Evolutionary conservation across 2,888 invertebrate species (phyloP).

Genomic region (Drosophila demipolita): DNA sequence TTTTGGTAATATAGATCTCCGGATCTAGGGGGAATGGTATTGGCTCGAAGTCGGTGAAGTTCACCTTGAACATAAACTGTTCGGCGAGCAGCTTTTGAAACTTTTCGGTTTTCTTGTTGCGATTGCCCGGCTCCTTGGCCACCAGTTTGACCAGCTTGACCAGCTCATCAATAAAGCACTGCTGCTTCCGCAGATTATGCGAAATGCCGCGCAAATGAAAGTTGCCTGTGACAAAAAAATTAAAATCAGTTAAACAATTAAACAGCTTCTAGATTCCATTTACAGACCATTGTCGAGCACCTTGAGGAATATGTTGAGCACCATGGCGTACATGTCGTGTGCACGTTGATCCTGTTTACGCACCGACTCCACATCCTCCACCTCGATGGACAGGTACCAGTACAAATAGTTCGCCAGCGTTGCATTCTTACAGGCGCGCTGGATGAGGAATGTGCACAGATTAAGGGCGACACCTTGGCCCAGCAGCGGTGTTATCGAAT

Average conservation of each 20-base stretch:
- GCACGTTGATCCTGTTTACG: conserved; percentile 90
- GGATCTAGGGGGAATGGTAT: conserved; percentile 98
- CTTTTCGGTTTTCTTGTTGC: conserved; percentile 96
- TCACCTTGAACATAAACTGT: conserved; percentile 92
- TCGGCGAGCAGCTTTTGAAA: conserved; percentile 93
- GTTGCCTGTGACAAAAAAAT: conserved; percentile 85
- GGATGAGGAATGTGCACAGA: conserved; percentile 95
- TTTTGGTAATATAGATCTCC: conserved; percentile 93
- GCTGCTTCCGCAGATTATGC: conserved; percentile 92
- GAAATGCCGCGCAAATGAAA: conserved; percentile 90
- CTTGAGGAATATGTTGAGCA: conserved; percentile 94
- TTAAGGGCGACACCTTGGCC: conserved; percentile 87
- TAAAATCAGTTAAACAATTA: not conserved
- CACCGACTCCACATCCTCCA: conserved; percentile 92
- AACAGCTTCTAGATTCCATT: not conserved
- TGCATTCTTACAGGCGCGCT: conserved; percentile 94
- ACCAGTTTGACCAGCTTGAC: conserved; percentile 95
- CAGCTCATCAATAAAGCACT: conserved; percentile 95
- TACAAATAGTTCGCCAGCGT: conserved; percentile 98
- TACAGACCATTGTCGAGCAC: conserved; percentile 88
- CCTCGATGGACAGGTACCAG: conserved; percentile 98
- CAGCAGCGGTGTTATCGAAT: conserved; percentile 86
- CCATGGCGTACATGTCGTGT: conserved; percentile 94
- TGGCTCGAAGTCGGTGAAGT: conserved; percentile 95
- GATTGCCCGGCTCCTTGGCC: conserved; percentile 94